These are phyloP conservation scores for Dryoscopus gambensis DNA, from an alignment of 2,113 vertebrate genomes.

Conservation along the genomic window DNA sequence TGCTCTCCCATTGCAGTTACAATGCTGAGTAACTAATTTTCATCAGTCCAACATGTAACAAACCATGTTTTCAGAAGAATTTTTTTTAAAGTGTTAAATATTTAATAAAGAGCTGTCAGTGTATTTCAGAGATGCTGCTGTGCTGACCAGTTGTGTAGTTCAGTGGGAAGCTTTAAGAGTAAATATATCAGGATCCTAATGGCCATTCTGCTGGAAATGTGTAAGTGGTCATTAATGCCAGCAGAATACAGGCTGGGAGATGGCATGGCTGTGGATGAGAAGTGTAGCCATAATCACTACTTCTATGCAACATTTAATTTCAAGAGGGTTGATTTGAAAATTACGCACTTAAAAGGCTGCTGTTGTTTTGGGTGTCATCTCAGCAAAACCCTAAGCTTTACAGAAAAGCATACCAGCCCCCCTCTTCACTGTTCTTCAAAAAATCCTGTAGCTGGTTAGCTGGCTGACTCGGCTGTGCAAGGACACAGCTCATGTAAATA, in stretches of 20 bases:
- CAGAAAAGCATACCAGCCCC: neutral
- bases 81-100: neutral
- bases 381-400: neutral
- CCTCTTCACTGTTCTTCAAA: neutral
- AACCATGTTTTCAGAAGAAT: neutral
- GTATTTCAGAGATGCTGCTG: neutral
- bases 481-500: neutral
- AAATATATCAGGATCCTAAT: neutral
- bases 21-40: neutral
- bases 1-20: neutral
- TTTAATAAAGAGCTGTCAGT: neutral
- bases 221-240: neutral
- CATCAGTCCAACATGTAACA: neutral
- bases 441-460: neutral
- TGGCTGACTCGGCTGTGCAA: neutral
- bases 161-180: neutral
- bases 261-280: neutral
- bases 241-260: neutral
- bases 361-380: neutral
- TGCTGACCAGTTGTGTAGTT: neutral
- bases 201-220: neutral
- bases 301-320: neutral
- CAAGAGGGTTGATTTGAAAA: neutral
- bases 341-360: neutral
- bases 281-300: neutral